Evolutionary conservation across 2,797 vertebrate species (phyloP).

Genomic region (Megalops cyprinoides): DNA sequence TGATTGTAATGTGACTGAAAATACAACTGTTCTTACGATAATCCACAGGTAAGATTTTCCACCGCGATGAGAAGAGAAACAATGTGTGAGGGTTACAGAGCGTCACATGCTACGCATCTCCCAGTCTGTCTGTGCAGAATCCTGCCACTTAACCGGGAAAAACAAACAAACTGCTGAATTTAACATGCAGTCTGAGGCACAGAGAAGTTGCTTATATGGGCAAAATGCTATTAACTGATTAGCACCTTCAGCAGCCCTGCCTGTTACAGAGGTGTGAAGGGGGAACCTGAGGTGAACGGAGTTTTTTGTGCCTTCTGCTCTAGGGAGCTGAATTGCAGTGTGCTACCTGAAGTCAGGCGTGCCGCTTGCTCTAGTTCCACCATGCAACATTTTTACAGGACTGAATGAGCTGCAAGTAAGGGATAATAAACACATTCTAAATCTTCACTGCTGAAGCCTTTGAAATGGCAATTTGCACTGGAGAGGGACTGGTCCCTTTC

Average conservation of each 20-base stretch:
- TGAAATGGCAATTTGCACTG: neutral
- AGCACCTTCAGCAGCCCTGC: constrained; percentile 2
- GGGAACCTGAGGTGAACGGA: neutral
- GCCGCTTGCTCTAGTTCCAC: neutral
- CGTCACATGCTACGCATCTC: neutral
- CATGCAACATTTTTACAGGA: neutral
- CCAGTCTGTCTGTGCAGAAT: neutral
- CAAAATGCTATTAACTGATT: constrained; percentile 28
- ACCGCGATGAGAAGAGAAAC: neutral
- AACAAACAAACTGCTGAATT: neutral
- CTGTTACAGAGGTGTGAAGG: neutral
- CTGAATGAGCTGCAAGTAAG: too few species aligned
- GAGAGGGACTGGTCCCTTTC: neutral
- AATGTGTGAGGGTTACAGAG: neutral
- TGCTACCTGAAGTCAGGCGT: neutral
- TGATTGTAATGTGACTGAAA: neutral
- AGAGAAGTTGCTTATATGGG: constrained; percentile 17
- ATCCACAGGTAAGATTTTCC: neutral
- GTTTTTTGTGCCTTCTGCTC: neutral
- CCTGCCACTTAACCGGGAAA: neutral
- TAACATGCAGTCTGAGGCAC: neutral
- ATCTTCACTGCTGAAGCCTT: neutral
- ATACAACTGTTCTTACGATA: neutral
- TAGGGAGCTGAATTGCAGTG: neutral
- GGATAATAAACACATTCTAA: too few species aligned